Evolutionary conservation across 2,888 invertebrate genomes (phyloP), one percentile per base, ranked within the genome.

Genomic region (Microplitis manilae): DNA sequence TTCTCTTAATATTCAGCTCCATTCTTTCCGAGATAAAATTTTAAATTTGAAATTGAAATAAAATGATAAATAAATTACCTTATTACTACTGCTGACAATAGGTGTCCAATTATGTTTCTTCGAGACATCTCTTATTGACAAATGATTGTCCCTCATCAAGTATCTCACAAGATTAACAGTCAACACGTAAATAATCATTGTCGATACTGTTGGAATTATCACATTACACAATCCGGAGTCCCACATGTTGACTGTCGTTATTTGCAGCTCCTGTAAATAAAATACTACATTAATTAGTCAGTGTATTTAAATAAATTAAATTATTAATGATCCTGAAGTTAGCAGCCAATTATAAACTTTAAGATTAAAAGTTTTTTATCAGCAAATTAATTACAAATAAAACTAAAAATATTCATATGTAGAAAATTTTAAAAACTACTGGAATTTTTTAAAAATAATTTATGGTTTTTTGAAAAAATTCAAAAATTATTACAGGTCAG

Each of bases 51-150:
- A 20, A 20, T 20, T 20, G 73, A 4, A 38, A 77, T 60, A 9
- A 41, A 72, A 73, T 39, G 68, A 41, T 1, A 5, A 50, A 50
- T 50, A 9, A 30, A 4, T 64, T 62, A 79, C 79, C 73, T 81
- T 79, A 9, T 73, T 60, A 73, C 70, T 79, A 76, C 90, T 86
- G 80, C 90, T 86, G 80, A 88, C 90, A 72, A 92, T 91, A 9
- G 90, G 84, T 77, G 88, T 91, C 92, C 92, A 92, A 84, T 90
- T 92, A 83, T 92, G 92, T 78, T 90, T 90, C 82, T 92, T 92
- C 0, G 90, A 90, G 62, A 90, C 88, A 84, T 92, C 92, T 84
- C 91, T 88, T 60, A 92, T 90, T 20, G 91, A 90, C 77, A 92
- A 91, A 81, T 90, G 90, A 40, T 88, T 85, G 80, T 91, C 91